Evolutionary conservation across 1,140 invertebrate genomes (phyloP).

Genomic region (Piezodorus guildinii): DNA sequence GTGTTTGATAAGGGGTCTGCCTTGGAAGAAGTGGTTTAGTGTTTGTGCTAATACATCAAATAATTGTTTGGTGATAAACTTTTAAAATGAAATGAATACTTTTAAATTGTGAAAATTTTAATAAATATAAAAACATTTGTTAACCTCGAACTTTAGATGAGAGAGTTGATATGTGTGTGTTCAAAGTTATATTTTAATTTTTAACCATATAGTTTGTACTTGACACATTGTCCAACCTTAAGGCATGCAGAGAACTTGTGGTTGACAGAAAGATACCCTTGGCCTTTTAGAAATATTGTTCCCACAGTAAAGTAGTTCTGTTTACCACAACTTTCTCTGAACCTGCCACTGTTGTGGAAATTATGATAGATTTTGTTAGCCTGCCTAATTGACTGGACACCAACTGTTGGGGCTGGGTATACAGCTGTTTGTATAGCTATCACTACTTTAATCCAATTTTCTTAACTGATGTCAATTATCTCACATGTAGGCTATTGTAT

Average conservation of each 20-base stretch:
- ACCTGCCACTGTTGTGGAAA: slow-evolving; percentile 4
- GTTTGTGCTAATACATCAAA: slow-evolving; percentile 19
- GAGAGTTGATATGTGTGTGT: slow-evolving; percentile 24
- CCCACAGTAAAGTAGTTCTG: slow-evolving; percentile 2
- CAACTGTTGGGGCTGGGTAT: slow-evolving; percentile 16
- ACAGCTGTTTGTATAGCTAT: neutral
- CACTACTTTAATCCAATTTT: slow-evolving; percentile 8
- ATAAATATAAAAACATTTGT: slow-evolving; percentile 22
- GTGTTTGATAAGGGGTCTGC: slow-evolving; percentile 12
- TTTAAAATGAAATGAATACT: slow-evolving; percentile 20
- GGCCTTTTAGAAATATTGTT: slow-evolving; percentile 7
- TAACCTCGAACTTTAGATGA: slow-evolving; percentile 24
- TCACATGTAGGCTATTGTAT: slow-evolving; percentile 2
- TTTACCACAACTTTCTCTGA: neutral
- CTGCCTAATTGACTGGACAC: slow-evolving; percentile 20
- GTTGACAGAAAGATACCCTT: slow-evolving; percentile 3
- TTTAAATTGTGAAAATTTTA: slow-evolving; percentile 22
- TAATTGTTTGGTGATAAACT: slow-evolving; percentile 19
- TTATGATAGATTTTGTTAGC: slow-evolving; percentile 16
- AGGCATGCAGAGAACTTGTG: slow-evolving; percentile 1
- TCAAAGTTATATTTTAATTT: slow-evolving; percentile 23
- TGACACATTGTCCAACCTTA: slow-evolving; percentile 17
- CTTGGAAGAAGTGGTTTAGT: slow-evolving; percentile 20
- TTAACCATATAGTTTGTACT: slow-evolving; percentile 20
- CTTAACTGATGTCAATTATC: slow-evolving; percentile 10